Base-by-base conservation (phyloP, 2,797 vertebrate species). In the Sebastolobus alascanus region DNA sequence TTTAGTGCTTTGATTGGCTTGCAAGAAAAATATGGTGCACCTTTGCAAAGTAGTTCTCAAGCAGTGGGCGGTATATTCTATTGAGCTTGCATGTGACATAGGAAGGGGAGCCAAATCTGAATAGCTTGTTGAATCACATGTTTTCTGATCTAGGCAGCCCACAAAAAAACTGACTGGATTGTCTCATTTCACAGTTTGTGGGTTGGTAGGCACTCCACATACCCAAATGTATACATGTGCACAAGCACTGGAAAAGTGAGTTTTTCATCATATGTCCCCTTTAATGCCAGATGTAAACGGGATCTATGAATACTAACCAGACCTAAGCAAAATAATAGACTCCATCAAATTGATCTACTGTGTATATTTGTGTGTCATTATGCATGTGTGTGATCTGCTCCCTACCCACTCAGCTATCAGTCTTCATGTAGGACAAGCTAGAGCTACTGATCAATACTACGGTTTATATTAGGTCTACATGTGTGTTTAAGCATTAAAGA, bases 401-500 rank as follows among this genome's bases (percentile, higher is more conserved):
- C 54, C 68, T 73, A 31, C 74, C 50, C 35, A 69, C 55, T 29
- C 52, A 3, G 63, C 68, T 3, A 71, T 89, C 84, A 59, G 70
- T 88, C 83, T 65, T 22, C 18, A 18, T 8, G 73, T 43, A 54
- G 29, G 85, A 90, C 85, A 76, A 80, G 69, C 77, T 77, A 55
- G 87, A 90, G 85, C 90, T 79, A 56, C 65, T 31, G 74, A 90
- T 94, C 91, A 79, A 88, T 91, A 77, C 52, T 20, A 20, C 54
- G 79, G 59, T 55, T 85, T 82, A 64, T 76, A 59, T 79, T 33
- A 69, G 67, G 72, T 88, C 78, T 87, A 77, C 63, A 22, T 89
- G 90, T 88, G 82, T 92, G 80, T 84, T 75, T 81, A 80, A 69
- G 90, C 82, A 77, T 92, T 89, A 77, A 50, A 63, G 75, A 83